These are phyloP conservation scores for Talpa occidentalis DNA, from an alignment of 2,113 vertebrate species.

Conservation along the genomic window DNA sequence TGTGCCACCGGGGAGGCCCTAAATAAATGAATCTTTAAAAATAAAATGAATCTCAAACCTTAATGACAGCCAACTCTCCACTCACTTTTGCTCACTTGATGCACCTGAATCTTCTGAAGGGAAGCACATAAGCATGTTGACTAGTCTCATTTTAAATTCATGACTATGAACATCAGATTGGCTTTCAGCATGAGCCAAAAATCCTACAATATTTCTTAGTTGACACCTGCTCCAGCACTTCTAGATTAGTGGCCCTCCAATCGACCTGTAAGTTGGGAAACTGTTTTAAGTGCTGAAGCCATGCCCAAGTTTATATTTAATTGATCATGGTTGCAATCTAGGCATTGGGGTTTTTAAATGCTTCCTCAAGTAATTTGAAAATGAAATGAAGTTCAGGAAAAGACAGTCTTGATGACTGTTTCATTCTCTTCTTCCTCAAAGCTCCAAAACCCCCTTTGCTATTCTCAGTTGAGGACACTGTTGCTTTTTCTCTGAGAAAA, in stretches of 20 bases:
- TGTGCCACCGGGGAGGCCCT: no score
- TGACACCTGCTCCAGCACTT: neutral
- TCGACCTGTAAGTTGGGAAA: neutral
- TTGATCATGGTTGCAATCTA: neutral
- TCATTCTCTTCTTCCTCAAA: slow-evolving; percentile 8
- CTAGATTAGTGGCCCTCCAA: neutral
- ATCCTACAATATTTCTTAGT: neutral
- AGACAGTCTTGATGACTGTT: neutral
- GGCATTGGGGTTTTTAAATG: neutral
- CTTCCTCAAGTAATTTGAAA: neutral
- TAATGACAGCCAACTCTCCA: neutral
- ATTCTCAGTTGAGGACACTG: neutral
- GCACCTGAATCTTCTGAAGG: neutral
- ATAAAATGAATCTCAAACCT: neutral
- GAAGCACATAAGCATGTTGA: neutral
- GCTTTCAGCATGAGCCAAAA: neutral
- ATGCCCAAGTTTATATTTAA: neutral
- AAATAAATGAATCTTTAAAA: no score
- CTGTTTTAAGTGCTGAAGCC: neutral
- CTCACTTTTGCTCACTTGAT: neutral
- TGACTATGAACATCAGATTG: neutral
- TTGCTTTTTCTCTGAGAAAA: slow-evolving; percentile 33
- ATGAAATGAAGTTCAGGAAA: neutral
- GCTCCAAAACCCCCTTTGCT: neutral
- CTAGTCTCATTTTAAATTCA: neutral